These are phyloP conservation scores for Canis aureus DNA, from an alignment of 2,113 vertebrate species.

Conservation along the genomic window DNA sequence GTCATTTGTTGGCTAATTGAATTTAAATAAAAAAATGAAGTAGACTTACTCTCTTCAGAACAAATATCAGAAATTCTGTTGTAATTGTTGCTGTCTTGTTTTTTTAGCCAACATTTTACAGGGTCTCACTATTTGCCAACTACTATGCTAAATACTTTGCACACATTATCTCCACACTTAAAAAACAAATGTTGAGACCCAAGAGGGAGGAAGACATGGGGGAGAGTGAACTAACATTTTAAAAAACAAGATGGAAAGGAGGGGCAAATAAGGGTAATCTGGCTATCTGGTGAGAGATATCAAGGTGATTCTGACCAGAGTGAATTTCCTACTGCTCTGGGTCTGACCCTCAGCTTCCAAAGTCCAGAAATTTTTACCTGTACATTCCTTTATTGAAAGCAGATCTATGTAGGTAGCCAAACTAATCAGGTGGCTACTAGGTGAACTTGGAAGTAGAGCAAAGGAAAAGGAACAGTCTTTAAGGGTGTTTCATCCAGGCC, in stretches of 20 bases:
- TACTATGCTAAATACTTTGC: neutral
- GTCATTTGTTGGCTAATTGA: neutral
- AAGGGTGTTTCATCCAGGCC: neutral
- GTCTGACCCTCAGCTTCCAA: slow-evolving; percentile 4
- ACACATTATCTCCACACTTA: neutral
- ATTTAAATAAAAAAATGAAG: neutral
- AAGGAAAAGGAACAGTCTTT: neutral
- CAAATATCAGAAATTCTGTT: neutral
- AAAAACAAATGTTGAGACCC: neutral
- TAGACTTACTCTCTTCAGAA: neutral
- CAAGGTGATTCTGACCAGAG: neutral
- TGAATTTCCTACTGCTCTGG: neutral
- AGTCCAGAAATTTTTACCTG: neutral
- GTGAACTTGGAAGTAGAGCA: neutral
- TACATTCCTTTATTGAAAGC: neutral
- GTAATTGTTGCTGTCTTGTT: neutral
- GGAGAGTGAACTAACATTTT: neutral
- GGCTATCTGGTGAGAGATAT: neutral
- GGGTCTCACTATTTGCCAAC: neutral
- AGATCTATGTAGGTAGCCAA: neutral
- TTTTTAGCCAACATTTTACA: slow-evolving; percentile 23
- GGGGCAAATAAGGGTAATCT: neutral
- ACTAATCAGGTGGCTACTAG: slow-evolving; percentile 10
- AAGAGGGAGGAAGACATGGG: neutral
- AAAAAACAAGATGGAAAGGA: neutral